Evolutionary conservation across 2,888 invertebrate genomes (phyloP), one percentile per base, ranked within the genome.

Genomic region (Diaphora mendica): DNA sequence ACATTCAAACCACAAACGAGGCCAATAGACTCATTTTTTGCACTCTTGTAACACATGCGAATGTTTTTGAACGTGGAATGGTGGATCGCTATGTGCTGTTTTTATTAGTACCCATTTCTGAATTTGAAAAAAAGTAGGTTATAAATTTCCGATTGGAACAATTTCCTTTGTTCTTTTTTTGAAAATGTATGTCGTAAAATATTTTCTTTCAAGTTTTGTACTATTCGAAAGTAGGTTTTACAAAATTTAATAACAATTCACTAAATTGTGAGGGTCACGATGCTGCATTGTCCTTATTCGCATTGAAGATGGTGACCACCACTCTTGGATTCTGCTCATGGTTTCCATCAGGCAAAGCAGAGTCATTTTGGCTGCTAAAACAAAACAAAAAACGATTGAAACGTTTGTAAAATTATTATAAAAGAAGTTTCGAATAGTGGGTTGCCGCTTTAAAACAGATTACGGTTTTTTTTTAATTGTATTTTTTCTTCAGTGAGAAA

Each of bases 1-100:
- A 80, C 70, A 67, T 68, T 69, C 70, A 64, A 64, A 64, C 48
- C 42, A 35, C 64, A 8, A 81, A 75, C 69, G 79, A 78, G 79
- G 80, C 15, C 79, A 81, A 65, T 17, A 74, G 73, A 77, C 71
- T 77, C n/a, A 74, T 72, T 82, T 81, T 82, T 82, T 82, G 79
- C 77, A 73, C 78, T 42, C 66, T 77, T 68, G 75, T 65, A 64
- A 48, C 71, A 68, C 13, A 81, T 75, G 73, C 69, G 48, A 75
- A 44, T 66, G 30, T 69, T 64, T 70, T 70, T 73, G 39, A 51
- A 20, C 26, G 42, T 33, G 9, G 26, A 48, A 55, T 30, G 51
- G 39, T 70, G 35, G 48, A 62, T 74, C 55, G 20, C 8, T 23
- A 0, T 39, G 68, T 68, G 23, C 23, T 5, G 35, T 64, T 62